Evolutionary conservation across 2,888 invertebrate genomes (phyloP).

Genomic region (Diaperis boleti): DNA sequence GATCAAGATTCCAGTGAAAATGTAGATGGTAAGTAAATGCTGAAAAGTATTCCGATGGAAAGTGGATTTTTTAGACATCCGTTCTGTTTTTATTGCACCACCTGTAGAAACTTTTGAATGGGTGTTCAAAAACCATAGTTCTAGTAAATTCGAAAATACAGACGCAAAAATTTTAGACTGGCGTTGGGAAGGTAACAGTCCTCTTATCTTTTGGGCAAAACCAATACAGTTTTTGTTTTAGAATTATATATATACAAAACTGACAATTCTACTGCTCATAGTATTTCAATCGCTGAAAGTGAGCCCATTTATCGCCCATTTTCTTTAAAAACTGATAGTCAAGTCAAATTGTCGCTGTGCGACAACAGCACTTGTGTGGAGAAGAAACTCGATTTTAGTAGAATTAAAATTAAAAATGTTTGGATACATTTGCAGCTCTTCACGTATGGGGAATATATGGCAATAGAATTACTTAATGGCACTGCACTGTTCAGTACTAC

Average conservation of each 20-base stretch:
- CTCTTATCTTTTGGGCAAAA: too few relatives aligned
- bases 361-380: too few relatives aligned
- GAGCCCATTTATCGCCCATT: too few relatives aligned
- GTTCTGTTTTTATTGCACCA: neutral
- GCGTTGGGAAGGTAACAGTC: neutral
- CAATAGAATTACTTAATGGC: too few relatives aligned
- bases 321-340: too few relatives aligned
- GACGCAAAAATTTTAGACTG: neutral
- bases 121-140: neutral
- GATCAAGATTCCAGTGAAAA: neutral
- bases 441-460: too few relatives aligned
- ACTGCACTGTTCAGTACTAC: neutral
- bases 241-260: neutral
- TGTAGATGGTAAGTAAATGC: neutral
- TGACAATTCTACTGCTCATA: too few relatives aligned
- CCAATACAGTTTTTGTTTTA: neutral
- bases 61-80: neutral
- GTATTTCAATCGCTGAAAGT: too few relatives aligned
- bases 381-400: too few relatives aligned
- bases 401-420: too few relatives aligned
- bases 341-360: too few relatives aligned
- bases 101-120: neutral
- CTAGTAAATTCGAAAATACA: neutral
- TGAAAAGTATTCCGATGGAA: neutral
- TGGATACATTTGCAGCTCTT: too few relatives aligned